Evolutionary conservation across 2,113 vertebrate genomes (phyloP), one percentile per base, ranked within the genome.

Genomic region (Cathartes aura): DNA sequence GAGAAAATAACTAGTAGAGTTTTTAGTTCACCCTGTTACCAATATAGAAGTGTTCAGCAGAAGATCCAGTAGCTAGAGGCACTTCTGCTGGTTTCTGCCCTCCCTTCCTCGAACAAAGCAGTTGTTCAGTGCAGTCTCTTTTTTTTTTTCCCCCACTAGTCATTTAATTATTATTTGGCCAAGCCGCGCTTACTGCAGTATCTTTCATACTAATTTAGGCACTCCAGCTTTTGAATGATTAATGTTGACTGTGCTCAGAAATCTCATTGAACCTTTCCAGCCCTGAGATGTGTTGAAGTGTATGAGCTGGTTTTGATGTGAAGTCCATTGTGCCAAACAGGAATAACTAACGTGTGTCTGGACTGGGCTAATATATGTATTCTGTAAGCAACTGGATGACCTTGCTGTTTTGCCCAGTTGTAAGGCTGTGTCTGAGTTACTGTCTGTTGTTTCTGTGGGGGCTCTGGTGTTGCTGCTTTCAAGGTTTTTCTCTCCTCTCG

Each of bases 131-230:
- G 75, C 70, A 59, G 32, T 67, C 1, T 3, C 62, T 80, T 53
- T 32, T 59, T 34, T 34, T 32, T 14, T 26, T 8, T 12, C 4
- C 8, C 14, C 43, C n/a, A 71, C 56, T 43, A 93, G 38, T 93
- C 13, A 89, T 92, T 94, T 93, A 89, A 86, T 95, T 87, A 96
- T 93, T 96, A 79, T 90, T 96, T 97, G 86, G 86, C 86, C 6
- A 3, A 83, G 79, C 80, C 74, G 47, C 3, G 3, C 75, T 83
- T 86, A 55, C 79, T 96, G 82, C 92, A 82, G 80, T 84, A 26
- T 71, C 68, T 94, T 87, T 81, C 79, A 50, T 68, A 73, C 79
- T 93, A 84, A 93, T 95, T 95, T 68, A 79, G 68, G 55, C 64
- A n/a, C 75, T 96, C 70, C 64, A 53, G 40, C 72, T 83, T 89